Percentiles rank a stretch among this genome's conserved stretches.
phyloP scores from a whole-genome alignment of 2,888 invertebrate species.

The Pemphredon lugubris region DNA sequence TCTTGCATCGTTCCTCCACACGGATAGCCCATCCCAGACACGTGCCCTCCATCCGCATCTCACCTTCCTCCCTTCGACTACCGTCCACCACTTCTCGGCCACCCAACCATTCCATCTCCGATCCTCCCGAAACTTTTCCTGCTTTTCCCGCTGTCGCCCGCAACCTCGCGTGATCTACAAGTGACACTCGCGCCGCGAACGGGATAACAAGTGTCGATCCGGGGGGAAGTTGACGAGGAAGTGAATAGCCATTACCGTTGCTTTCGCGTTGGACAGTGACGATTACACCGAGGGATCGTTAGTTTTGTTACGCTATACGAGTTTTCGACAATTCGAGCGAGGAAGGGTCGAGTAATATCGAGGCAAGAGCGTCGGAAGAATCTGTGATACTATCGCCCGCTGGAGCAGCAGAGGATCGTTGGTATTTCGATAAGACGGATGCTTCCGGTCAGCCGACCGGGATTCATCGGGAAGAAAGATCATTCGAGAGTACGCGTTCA shows the following conservation, averaged over 20 bases:
- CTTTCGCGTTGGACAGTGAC: no score
- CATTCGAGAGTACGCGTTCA: slow-evolving; percentile 63
- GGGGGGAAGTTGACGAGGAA: no score
- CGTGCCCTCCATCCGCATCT: slow-evolving; percentile 40
- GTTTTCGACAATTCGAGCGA: no score
- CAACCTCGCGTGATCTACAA: not conserved
- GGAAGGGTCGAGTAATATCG: no score
- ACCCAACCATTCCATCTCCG: not conserved
- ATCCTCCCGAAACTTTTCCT: slow-evolving; percentile 18
- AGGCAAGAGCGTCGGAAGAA: no score
- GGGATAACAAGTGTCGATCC: slow-evolving; percentile 35
- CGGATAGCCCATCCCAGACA: slow-evolving; percentile 37
- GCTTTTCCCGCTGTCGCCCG: slow-evolving; percentile 27
- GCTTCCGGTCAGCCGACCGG: not conserved
- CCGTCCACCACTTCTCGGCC: not conserved
- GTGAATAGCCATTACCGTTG: no score
- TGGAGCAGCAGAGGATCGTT: no score
- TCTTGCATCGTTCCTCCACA: slow-evolving; percentile 12
- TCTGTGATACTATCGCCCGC: no score
- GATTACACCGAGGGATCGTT: no score
- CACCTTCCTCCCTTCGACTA: slow-evolving; percentile 18
- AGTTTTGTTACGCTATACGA: no score
- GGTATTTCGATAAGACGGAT: slow-evolving; percentile 7
- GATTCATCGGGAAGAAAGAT: slow-evolving; percentile 23
- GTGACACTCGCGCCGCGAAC: slow-evolving; percentile 1